Evolutionary conservation across 2,888 invertebrate species (phyloP).

Genomic region (Archips crataeganus): DNA sequence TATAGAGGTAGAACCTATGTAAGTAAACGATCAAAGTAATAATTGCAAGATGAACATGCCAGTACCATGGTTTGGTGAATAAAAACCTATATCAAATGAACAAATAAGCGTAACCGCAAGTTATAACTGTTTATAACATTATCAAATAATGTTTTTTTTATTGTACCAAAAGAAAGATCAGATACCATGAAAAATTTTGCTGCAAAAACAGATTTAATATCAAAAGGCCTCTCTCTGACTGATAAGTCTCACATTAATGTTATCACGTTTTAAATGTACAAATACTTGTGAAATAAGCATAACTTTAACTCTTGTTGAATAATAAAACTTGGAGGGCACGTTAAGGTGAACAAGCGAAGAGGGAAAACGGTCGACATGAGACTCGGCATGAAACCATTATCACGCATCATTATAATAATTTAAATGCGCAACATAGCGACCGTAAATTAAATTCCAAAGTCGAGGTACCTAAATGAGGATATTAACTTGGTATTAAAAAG

Average conservation of each 20-base stretch:
- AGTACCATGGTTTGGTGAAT: not conserved
- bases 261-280: slow-evolving; percentile 20
- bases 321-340: slow-evolving; percentile 54
- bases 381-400: not conserved
- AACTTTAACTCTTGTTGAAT: slow-evolving; percentile 12
- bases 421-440: slow-evolving; percentile 10
- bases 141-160: not conserved
- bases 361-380: slow-evolving; percentile 25
- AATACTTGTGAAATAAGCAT: slow-evolving; percentile 20
- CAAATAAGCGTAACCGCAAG: too few species aligned
- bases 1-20: not conserved
- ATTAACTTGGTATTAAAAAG: slow-evolving; percentile 11
- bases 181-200: not conserved
- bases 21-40: not conserved
- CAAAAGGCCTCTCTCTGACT: slow-evolving; percentile 15
- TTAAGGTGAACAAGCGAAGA: slow-evolving; percentile 62
- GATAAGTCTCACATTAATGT: slow-evolving; percentile 24
- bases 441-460: slow-evolving; percentile 1
- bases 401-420: slow-evolving; percentile 14
- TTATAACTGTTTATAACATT: too few species aligned
- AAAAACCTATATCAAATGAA: not conserved
- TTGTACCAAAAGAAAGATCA: not conserved
- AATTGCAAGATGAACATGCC: not conserved
- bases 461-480: slow-evolving; percentile 10
- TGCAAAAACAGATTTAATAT: slow-evolving; percentile 22